Conservation (phyloP, 2,888 invertebrate genomes). For the Troglohyphantes excavatus region DNA sequence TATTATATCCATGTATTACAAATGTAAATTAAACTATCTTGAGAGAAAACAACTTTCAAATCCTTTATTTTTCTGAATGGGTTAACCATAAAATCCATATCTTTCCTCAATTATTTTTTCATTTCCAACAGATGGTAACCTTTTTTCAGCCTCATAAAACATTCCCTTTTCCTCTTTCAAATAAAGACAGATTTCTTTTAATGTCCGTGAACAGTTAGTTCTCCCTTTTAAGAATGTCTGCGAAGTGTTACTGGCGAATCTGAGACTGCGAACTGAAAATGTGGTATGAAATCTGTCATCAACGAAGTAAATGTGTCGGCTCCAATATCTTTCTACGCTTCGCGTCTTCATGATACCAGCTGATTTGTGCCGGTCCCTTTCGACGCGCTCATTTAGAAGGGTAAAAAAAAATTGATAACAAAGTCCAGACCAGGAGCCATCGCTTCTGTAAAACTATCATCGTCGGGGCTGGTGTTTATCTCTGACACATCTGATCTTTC, state of each 20-base stretch:
- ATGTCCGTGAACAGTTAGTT: background rate
- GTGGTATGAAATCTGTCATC: background rate
- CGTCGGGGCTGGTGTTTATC: background rate
- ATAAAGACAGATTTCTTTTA: too few relatives aligned
- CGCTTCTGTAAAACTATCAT: background rate
- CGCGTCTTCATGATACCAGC: background rate
- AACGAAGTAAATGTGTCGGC: background rate
- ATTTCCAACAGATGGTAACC: too few relatives aligned
- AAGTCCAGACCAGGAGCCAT: background rate
- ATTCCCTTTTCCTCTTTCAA: too few relatives aligned
- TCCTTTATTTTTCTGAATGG: too few relatives aligned
- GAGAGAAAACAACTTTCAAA: too few relatives aligned
- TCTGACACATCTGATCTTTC: background rate
- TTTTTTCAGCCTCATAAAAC: too few relatives aligned
- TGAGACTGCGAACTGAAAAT: background rate
- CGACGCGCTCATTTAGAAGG: background rate
- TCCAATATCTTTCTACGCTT: slow-evolving; percentile 4
- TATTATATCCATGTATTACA: too few relatives aligned
- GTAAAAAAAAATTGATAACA: background rate
- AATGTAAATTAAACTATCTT: too few relatives aligned
- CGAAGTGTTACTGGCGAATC: too few relatives aligned
- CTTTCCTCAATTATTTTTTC: too few relatives aligned
- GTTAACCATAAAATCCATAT: too few relatives aligned
- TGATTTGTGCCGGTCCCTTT: background rate
- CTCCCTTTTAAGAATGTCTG: background rate